Evolutionary conservation across 2,888 invertebrate genomes (phyloP).

Genomic region (Alsophila aescularia): DNA sequence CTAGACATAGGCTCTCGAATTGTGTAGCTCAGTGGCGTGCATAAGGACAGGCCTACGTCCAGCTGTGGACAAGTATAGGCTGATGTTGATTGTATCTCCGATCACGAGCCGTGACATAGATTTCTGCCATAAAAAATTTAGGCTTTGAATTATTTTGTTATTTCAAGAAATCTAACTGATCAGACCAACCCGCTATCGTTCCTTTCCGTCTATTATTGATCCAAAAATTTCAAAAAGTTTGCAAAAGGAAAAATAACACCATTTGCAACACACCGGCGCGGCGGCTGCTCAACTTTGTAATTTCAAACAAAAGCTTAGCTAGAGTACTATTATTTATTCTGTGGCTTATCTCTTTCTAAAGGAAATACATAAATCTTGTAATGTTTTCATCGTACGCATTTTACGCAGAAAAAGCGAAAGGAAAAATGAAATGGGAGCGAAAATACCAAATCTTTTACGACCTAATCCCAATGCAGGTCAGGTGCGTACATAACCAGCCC

Average conservation of each 20-base stretch:
- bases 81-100: no score
- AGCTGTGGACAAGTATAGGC: no score
- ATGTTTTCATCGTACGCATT: constrained; percentile 18
- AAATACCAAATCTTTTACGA: constrained; percentile 14
- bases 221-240: constrained; percentile 2
- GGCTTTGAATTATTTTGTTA: no score
- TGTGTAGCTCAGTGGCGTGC: no score
- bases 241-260: constrained; percentile 12
- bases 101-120: no score
- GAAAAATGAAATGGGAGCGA: constrained; percentile 13
- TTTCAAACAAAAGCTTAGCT: constrained; percentile 19
- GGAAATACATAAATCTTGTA: constrained; percentile 24
- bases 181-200: background rate
- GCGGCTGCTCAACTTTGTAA: constrained; percentile 15
- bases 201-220: constrained; percentile 6
- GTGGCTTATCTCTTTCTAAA: constrained; percentile 3
- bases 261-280: constrained; percentile 8
- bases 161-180: background rate
- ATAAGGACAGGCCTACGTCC: no score
- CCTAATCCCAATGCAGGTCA: constrained; percentile 15
- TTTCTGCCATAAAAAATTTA: no score
- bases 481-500: constrained; percentile 10
- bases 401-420: constrained; percentile 1
- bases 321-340: no score
- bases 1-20: no score